Base-by-base conservation (phyloP, 2,797 vertebrate species). In the Salarias fasciatus region DNA sequence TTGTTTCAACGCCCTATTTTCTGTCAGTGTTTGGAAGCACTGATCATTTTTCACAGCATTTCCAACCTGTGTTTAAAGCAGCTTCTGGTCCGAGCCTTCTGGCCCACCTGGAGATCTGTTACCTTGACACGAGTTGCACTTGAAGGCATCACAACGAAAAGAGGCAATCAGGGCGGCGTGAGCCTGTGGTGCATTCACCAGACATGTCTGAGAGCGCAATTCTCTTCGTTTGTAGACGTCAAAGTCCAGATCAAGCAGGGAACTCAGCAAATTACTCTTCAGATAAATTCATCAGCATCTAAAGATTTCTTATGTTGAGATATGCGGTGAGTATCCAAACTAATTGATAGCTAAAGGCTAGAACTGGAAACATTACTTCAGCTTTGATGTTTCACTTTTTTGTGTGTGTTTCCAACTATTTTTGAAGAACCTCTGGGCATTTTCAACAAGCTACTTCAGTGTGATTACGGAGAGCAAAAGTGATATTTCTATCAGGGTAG, bases 71-170 rank as follows among this genome's bases (percentile, higher is more conserved):
- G 37, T 58, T 40, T 64, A 53, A 58, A 48, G 44, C 31, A 54
- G 29, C 69, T 72, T 65, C 50, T 65, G 69, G 40, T 29, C 5
- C 9, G 8, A 33, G 14, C 51, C 50, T 31, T 24, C 40, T 41
- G 6, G 15, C 15, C 44, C 69, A 72, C 62, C 69, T 51, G 46
- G 46, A 35, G 10, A 10, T 11, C 12, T 8, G 51, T 61, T 38
- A 56, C 10, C 5, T 14, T 53, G 12, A n/a, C n/a, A 53, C 10
- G 7, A 67, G 43, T 5, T 52, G 53, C 24, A 31, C 48, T 42
- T 63, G 30, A 36, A 63, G 18, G 53, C 36, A 47, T 41, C 53
- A 46, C 30, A 9, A 35, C 47, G 47, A 50, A 13, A 5, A 13
- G 55, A 51, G 29, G 40, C 12, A 45, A 6, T 44, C 33, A 12